phyloP scores from a whole-genome alignment of 2,113 vertebrate species.

The Megalops atlanticus region DNA sequence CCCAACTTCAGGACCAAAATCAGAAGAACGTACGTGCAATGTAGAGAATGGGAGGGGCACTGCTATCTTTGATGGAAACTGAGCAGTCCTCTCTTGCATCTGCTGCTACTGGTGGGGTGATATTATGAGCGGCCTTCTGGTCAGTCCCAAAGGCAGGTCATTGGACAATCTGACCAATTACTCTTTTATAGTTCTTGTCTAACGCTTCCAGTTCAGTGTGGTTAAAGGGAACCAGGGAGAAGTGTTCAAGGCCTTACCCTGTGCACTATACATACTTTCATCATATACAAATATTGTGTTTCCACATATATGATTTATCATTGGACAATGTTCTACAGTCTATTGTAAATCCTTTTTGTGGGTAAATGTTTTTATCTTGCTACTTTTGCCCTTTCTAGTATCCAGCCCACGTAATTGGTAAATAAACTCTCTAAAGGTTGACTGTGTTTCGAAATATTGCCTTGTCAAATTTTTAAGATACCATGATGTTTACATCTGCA shows the following conservation, averaged over 20 bases:
- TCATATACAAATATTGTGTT: slow-evolving; percentile 62
- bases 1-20: neutral
- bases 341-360: slow-evolving; percentile 14
- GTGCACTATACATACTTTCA: slow-evolving; percentile 55
- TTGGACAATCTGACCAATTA: slow-evolving; percentile 32
- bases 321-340: slow-evolving; percentile 18
- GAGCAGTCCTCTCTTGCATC: neutral
- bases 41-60: neutral
- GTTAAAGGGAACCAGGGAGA: slow-evolving; percentile 64
- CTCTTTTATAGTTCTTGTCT: slow-evolving; percentile 40
- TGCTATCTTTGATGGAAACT: neutral
- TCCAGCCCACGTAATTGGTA: slow-evolving; percentile 21
- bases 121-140: neutral
- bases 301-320: slow-evolving; percentile 40
- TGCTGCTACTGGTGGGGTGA: neutral
- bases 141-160: neutral
- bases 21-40: neutral
- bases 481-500: neutral
- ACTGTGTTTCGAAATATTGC: slow-evolving; percentile 3
- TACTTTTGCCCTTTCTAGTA: slow-evolving; percentile 26
- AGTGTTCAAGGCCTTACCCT: slow-evolving; percentile 41
- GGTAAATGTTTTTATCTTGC: neutral
- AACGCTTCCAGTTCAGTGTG: slow-evolving; percentile 44
- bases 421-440: slow-evolving; percentile 4
- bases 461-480: neutral